A percentile compares a stretch with the other conserved stretches of the same genome.
phyloP scores from a whole-genome alignment of 1,140 invertebrate species.

The Elysia chlorotica region DNA sequence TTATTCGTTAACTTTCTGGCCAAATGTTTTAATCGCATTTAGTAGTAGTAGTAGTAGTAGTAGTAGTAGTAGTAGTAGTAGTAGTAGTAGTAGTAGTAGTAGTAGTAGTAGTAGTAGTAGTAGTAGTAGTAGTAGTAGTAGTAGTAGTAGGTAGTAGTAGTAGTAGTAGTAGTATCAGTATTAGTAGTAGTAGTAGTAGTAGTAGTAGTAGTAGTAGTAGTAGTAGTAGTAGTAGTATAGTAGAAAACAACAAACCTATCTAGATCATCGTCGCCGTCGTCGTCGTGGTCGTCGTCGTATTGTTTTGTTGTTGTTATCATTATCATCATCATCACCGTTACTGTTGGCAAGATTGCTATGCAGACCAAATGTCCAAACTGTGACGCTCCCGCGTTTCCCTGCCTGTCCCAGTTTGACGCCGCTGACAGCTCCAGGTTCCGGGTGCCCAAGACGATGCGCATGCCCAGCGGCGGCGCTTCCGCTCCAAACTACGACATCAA shows the following conservation, averaged over 20 bases:
- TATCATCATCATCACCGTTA: neutral
- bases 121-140: neutral
- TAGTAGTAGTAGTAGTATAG: neutral
- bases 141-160: neutral
- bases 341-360: neutral
- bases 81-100: neutral
- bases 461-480: neutral
- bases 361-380: neutral
- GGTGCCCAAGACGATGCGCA: constrained; percentile 24
- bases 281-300: no score
- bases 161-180: neutral
- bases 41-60: no score
- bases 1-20: no score
- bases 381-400: neutral
- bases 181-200: neutral
- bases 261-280: neutral
- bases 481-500: constrained; percentile 42
- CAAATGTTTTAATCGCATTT: no score
- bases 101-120: neutral
- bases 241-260: neutral
- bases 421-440: constrained; percentile 42
- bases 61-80: neutral
- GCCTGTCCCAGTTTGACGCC: neutral
- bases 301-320: neutral
- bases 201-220: neutral